A percentile compares a stretch with the other conserved stretches of the same genome.
These are phyloP conservation scores for Spodoptera litura DNA, from an alignment of 1,140 invertebrate species.

Conservation along the genomic window DNA sequence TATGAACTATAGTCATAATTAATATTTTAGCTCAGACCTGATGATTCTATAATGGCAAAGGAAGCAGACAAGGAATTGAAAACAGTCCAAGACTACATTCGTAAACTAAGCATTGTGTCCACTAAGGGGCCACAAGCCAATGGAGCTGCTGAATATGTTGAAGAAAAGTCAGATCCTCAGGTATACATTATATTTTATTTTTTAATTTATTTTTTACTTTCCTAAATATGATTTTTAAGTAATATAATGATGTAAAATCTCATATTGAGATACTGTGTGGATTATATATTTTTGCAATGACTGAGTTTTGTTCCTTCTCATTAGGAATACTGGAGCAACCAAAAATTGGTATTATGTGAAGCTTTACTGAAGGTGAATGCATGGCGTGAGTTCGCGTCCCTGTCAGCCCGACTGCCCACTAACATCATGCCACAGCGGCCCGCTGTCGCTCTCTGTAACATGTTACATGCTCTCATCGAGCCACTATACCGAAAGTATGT, in stretches of 20 bases:
- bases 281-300: background rate
- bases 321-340: conserved; percentile 92
- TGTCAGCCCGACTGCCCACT: conserved; percentile 94
- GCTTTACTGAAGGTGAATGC: conserved; percentile 95
- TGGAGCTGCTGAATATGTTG: conserved; percentile 90
- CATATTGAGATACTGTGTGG: background rate
- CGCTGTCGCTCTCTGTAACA: conserved; percentile 91
- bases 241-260: no score
- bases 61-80: conserved; percentile 94
- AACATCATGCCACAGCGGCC: conserved; percentile 93
- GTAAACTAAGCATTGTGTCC: conserved; percentile 94
- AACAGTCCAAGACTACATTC: conserved; percentile 95
- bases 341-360: conserved; percentile 97
- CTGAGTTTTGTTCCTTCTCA: conserved; percentile 47
- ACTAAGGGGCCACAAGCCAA: conserved; percentile 94
- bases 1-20: background rate
- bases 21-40: conserved; percentile 91
- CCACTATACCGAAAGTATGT: conserved; percentile 93
- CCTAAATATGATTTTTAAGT: background rate
- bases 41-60: conserved; percentile 93
- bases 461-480: conserved; percentile 95
- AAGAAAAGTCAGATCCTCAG: conserved; percentile 87
- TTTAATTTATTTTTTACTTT: background rate
- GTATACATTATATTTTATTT: conserved; percentile 49
- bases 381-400: conserved; percentile 93